Evolutionary conservation across 2,888 invertebrate genomes (phyloP).

Genomic region (Alviniconcha strummeri): DNA sequence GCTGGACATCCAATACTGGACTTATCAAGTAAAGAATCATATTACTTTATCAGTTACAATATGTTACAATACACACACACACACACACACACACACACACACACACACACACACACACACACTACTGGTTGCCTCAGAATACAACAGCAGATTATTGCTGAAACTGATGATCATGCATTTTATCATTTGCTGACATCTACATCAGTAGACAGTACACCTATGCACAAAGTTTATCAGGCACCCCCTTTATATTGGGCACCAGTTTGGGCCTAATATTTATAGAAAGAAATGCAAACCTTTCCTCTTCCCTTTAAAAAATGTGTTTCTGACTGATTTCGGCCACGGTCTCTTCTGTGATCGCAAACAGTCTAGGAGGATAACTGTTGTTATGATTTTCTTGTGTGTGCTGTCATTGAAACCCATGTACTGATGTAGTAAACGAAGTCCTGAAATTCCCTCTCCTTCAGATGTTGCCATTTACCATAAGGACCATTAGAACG

Average conservation of each 20-base stretch:
- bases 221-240: neutral
- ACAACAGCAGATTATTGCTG: too few species aligned
- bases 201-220: too few species aligned
- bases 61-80: too few species aligned
- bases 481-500: neutral
- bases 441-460: neutral
- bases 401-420: neutral
- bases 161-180: too few species aligned
- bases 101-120: too few species aligned
- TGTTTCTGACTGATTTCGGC: neutral
- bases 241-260: too few species aligned
- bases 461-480: conserved; percentile 17
- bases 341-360: neutral
- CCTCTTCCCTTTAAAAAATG: neutral
- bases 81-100: too few species aligned
- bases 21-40: too few species aligned
- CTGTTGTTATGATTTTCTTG: neutral
- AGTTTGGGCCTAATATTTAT: neutral
- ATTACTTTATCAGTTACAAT: too few species aligned
- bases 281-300: neutral
- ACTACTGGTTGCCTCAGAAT: neutral
- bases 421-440: too few species aligned
- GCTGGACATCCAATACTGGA: too few species aligned
- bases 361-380: neutral
- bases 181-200: neutral